A percentile compares a stretch with the other conserved stretches of the same genome.
Evolutionary conservation across 2,797 vertebrate species (phyloP).

Genomic region (Alexandromys oeconomus): DNA sequence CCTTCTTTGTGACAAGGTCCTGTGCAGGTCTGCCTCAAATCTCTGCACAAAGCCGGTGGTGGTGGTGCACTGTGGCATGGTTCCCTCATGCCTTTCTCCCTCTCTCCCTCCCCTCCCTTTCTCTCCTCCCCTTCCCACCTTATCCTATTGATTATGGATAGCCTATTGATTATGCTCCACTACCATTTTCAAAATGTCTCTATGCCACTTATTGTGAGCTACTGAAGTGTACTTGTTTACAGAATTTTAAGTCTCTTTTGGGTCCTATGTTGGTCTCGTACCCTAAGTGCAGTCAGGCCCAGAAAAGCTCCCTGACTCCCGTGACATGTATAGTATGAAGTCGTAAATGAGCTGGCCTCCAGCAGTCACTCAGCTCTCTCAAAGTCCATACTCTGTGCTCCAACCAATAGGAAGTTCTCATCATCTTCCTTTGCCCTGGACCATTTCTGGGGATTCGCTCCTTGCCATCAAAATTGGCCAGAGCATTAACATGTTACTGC

Average conservation of each 20-base stretch:
- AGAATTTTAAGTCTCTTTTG: constrained; percentile 17
- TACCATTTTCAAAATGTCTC: constrained; percentile 8
- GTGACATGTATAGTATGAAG: not conserved
- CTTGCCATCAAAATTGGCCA: not conserved
- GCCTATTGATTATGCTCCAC: constrained; percentile 7
- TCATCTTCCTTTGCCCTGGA: not conserved
- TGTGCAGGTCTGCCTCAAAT: too few relatives aligned
- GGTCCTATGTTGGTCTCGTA: not conserved
- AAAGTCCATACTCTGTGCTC: not conserved
- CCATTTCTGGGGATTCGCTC: not conserved
- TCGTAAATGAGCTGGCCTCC: not conserved
- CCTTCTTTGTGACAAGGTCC: too few relatives aligned
- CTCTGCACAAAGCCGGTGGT: too few relatives aligned
- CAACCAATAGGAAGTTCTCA: not conserved
- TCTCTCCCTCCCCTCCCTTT: not conserved
- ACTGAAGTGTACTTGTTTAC: constrained; percentile 14
- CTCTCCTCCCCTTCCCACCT: too few relatives aligned
- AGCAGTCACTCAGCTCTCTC: not conserved
- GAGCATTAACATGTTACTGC: not conserved
- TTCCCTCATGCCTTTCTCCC: not conserved
- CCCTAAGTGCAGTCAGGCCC: constrained; percentile 33
- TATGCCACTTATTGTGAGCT: not conserved
- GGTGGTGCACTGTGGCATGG: not conserved
- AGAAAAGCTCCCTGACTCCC: not conserved
- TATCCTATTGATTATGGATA: not conserved